phyloP scores from a whole-genome alignment of 2,888 invertebrate species.

The Drosophila ustulata region DNA sequence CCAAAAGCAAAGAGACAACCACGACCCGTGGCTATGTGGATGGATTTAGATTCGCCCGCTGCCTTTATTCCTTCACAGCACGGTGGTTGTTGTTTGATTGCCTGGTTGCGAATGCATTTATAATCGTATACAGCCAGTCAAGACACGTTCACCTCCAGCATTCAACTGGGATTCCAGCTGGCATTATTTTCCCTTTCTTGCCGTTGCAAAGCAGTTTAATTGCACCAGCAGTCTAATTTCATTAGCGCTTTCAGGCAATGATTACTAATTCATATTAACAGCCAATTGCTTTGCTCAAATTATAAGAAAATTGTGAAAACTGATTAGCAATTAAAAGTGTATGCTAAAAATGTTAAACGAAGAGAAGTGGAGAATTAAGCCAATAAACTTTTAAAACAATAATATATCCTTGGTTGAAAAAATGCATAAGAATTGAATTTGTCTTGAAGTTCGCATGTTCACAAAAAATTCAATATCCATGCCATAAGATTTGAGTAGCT shows the following conservation, averaged over 20 bases:
- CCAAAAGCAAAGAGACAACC: conserved; percentile 31
- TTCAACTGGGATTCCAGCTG: background rate
- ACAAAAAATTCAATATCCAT: background rate
- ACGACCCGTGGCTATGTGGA: conserved; percentile 16
- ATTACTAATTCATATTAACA: conserved; percentile 41
- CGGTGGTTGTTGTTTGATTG: conserved; percentile 59
- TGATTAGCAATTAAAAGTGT: background rate
- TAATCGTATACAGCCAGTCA: conserved; percentile 1
- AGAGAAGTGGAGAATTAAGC: no score
- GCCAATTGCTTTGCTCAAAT: background rate
- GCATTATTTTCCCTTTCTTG: conserved; percentile 3
- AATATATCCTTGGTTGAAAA: no score
- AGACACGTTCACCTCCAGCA: conserved; percentile 2
- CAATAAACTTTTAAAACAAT: no score
- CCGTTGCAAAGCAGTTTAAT: conserved; percentile 39
- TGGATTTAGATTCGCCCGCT: conserved; percentile 36
- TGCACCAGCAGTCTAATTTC: conserved; percentile 33
- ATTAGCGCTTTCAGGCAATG: conserved; percentile 36
- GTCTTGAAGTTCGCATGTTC: background rate
- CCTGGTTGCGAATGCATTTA: conserved; percentile 56
- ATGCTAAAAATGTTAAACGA: background rate
- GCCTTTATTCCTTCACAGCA: conserved; percentile 45
- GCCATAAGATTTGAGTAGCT: conserved; percentile 1
- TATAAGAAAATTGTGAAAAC: background rate
- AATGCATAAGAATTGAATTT: background rate